Evolutionary conservation across 92 coral and sea anemone species (phyloP).

Genomic region (Blastomussa wellsi): DNA sequence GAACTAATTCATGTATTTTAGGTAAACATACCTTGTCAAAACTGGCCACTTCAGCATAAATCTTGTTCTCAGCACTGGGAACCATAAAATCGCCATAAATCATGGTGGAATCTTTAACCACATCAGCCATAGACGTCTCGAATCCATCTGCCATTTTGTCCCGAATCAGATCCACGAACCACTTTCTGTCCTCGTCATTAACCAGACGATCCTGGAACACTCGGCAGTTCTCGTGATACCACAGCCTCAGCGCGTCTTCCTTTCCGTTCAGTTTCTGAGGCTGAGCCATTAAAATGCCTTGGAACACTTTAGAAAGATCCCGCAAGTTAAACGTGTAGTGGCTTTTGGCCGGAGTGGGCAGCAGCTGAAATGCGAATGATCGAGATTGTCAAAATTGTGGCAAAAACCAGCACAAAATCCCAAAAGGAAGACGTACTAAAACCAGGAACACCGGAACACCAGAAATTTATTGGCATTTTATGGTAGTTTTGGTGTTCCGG

Average conservation of each 20-base stretch:
- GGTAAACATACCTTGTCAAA: conserved; percentile 72
- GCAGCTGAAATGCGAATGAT: conserved; percentile 57
- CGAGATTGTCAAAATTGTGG: too few species aligned
- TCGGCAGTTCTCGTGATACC: conserved; percentile 98
- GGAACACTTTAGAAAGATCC: conserved; percentile 97
- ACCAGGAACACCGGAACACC: too few species aligned
- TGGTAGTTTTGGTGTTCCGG: too few species aligned
- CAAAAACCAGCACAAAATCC: background rate
- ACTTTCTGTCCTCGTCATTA: conserved; percentile 89
- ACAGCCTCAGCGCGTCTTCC: conserved; percentile 81
- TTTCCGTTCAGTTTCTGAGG: conserved; percentile 80
- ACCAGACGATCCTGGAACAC: conserved; percentile 98
- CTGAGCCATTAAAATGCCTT: conserved; percentile 94
- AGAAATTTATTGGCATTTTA: too few species aligned
- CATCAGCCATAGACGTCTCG: conserved; percentile 77
- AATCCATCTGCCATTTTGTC: conserved; percentile 88
- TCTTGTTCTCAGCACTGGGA: conserved; percentile 84
- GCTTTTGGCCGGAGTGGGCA: conserved; percentile 98
- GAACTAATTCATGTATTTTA: background rate
- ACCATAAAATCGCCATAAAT: conserved; percentile 98
- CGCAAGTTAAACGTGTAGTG: conserved; percentile 99
- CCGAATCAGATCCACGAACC: conserved; percentile 87
- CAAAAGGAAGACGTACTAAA: too few species aligned
- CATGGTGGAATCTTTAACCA: conserved; percentile 87
- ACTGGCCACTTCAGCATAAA: conserved; percentile 83